Evolutionary conservation across 2,888 invertebrate genomes (phyloP).

Genomic region (Phorcus lineatus): DNA sequence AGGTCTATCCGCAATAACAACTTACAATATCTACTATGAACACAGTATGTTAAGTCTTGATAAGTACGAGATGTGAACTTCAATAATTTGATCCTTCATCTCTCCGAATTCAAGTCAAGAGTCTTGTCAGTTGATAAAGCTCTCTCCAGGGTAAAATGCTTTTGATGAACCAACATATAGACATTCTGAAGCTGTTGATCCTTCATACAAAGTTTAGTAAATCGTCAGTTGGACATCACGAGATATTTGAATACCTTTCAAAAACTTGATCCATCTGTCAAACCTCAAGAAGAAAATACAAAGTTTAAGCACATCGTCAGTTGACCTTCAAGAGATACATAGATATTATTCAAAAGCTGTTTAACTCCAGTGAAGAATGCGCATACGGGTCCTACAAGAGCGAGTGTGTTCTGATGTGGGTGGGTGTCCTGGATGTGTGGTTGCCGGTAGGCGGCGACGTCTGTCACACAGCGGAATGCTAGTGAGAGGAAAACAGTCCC

Average conservation of each 20-base stretch:
- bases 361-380: neutral
- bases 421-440: neutral
- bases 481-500: conserved; percentile 15
- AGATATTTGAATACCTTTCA: too few relatives aligned
- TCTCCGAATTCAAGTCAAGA: too few relatives aligned
- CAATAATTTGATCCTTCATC: too few relatives aligned
- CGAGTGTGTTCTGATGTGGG: neutral
- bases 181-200: neutral
- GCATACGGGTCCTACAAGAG: neutral
- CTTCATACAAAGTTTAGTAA: too few relatives aligned
- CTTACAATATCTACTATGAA: neutral
- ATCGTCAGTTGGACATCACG: too few relatives aligned
- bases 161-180: too few relatives aligned
- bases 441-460: neutral
- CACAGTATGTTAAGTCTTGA: neutral
- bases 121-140: too few relatives aligned
- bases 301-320: neutral
- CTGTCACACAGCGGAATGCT: neutral
- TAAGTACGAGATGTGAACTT: too few relatives aligned
- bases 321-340: neutral
- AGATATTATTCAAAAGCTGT: neutral
- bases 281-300: neutral
- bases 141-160: too few relatives aligned
- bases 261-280: neutral
- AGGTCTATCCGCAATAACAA: neutral